These are phyloP conservation scores for Drosophila niveifrons DNA, from an alignment of 2,888 invertebrate genomes.

Conservation along the genomic window DNA sequence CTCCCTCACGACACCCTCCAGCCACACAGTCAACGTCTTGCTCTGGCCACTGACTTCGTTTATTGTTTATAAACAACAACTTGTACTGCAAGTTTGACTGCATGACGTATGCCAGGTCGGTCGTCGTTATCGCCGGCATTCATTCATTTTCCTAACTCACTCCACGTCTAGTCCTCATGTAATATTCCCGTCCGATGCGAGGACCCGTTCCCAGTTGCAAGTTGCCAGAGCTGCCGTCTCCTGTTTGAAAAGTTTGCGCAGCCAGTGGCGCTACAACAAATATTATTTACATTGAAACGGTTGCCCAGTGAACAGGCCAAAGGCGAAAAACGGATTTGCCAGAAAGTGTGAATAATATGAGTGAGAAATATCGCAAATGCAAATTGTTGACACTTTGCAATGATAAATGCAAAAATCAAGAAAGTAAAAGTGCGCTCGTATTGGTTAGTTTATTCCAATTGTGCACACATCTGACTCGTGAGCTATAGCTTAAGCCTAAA, in stretches of 20 bases:
- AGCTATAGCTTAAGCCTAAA: conserved; percentile 31
- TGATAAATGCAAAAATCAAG: too few relatives aligned
- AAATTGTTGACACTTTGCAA: neutral
- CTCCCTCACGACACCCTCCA: neutral
- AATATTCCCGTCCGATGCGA: conserved; percentile 10
- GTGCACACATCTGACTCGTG: neutral
- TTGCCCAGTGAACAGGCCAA: conserved; percentile 67
- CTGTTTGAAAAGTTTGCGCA: conserved; percentile 48
- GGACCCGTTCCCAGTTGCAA: conserved; percentile 19
- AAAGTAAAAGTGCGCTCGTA: too few relatives aligned
- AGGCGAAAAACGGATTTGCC: conserved; percentile 24
- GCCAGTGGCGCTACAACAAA: conserved; percentile 63
- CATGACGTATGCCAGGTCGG: conserved; percentile 73
- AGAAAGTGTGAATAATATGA: conserved; percentile 32
- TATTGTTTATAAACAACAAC: conserved; percentile 82
- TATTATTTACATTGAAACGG: conserved; percentile 71
- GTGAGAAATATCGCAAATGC: conserved; percentile 21
- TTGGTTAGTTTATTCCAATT: conserved; percentile 5
- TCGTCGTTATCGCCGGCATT: conserved; percentile 55
- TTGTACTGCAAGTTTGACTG: conserved; percentile 54
- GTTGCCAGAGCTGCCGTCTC: conserved; percentile 17
- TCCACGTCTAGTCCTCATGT: conserved; percentile 13
- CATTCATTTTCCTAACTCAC: conserved; percentile 28
- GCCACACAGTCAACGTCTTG: conserved; percentile 31
- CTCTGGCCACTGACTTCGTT: conserved; percentile 61